Evolutionary conservation across 2,797 vertebrate species (phyloP), one percentile per base, ranked within the genome.

Genomic region (Scomberomorus guttatus): DNA sequence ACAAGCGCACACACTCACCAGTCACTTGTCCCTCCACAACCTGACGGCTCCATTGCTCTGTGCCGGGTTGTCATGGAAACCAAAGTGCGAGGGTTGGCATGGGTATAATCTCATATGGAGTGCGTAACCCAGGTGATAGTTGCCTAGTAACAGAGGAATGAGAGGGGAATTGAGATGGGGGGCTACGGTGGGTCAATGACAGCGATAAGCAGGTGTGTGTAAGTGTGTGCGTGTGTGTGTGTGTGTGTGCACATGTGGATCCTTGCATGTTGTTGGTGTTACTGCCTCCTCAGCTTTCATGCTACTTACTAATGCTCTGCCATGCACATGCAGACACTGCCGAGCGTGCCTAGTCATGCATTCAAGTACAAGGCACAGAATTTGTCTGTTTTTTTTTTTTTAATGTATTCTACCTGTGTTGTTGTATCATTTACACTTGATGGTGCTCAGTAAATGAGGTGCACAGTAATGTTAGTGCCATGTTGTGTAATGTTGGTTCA

Each of bases 111-210:
- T 92, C 75, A 83, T 90, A 87, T 65, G 64, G 88, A 87, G 88
- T 90, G 89, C 18, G 90, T 94, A 93, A 94, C 93, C 94, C 92
- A 93, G 94, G 94, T 94, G 93, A 95, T 90, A 63, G 94, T 95
- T 95, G 95, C 95, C 89, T 95, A 92, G 95, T 91, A 95, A 95
- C 95, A 94, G 92, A 88, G 74, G 77, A 87, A 82, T 57, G 80
- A 88, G 74, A 62, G 77, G 77, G 65, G 81, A 86, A 63, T 81
- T 72, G 83, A 73, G 80, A 85, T 80, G 68, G 29, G 83, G 80
- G 76, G 74, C 80, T 79, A 79, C 20, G 55, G 71, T 44, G 76
- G 87, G 87, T 92, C 89, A 94, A 69, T 86, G 86, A 90, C 82
- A 65, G 67, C 39, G 65, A 89, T 79, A 84, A 84, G 78, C 55